A percentile compares a stretch with the other conserved stretches of the same genome.
These are phyloP conservation scores for Hoplostethus mediterraneus DNA, from an alignment of 2,797 vertebrate genomes.

Conservation along the genomic window DNA sequence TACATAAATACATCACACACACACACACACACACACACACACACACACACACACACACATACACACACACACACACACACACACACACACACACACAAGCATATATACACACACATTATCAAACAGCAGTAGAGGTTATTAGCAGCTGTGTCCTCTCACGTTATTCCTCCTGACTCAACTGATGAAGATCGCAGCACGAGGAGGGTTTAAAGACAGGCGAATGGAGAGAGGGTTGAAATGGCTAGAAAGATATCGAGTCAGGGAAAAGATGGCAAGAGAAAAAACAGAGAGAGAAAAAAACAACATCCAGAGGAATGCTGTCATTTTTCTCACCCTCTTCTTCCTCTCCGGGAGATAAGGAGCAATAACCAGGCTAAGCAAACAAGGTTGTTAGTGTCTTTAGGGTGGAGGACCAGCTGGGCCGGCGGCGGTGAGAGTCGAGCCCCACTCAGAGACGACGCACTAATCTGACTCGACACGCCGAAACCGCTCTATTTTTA, in stretches of 20 bases:
- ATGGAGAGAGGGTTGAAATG: too few relatives aligned
- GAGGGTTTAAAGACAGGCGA: too few relatives aligned
- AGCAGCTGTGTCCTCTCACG: too few relatives aligned
- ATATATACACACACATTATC: background rate
- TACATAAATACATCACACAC: background rate
- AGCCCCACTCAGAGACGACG: slow-evolving; percentile 48
- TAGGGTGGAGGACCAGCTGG: slow-evolving; percentile 38
- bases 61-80: background rate
- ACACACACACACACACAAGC: background rate
- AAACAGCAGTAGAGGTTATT: too few relatives aligned
- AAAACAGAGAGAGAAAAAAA: slow-evolving; percentile 5
- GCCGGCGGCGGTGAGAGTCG: slow-evolving; percentile 60
- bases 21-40: background rate
- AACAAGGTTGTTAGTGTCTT: slow-evolving; percentile 76
- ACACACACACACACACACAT: background rate
- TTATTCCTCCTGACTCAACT: too few relatives aligned
- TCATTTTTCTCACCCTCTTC: slow-evolving; percentile 7
- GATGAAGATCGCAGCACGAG: too few relatives aligned
- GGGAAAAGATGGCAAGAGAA: slow-evolving; percentile 16
- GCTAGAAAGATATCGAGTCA: too few relatives aligned
- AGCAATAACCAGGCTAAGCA: slow-evolving; percentile 29
- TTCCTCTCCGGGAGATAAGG: slow-evolving; percentile 50
- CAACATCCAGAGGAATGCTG: background rate
- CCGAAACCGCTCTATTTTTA: slow-evolving; percentile 74
- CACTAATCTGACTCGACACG: slow-evolving; percentile 73